Conservation (phyloP, 2,113 vertebrate genomes). For the Pituophis catenifer region DNA sequence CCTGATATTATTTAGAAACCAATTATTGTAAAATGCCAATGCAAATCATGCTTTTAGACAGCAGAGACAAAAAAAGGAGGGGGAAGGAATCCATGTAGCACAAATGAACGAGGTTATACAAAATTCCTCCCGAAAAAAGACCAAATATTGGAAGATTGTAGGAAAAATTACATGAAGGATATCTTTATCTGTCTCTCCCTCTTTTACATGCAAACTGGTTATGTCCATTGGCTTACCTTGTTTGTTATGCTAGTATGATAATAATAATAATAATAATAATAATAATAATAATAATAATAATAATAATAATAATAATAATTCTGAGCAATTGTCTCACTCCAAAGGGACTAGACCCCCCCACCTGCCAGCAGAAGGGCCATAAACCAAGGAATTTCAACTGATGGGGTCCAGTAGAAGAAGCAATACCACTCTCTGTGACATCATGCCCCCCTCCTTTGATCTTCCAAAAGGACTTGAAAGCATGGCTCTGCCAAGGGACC, state of each 20-base stretch:
- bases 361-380: neutral
- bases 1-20: conserved; percentile 41
- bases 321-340: neutral
- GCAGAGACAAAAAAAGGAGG: conserved; percentile 27
- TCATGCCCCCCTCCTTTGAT: neutral
- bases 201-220: neutral
- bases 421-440: neutral
- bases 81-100: conserved; percentile 24
- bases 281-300: neutral
- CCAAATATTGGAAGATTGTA: conserved; percentile 12
- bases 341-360: neutral
- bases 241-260: neutral
- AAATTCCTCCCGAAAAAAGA: conserved; percentile 29
- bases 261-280: neutral
- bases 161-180: conserved; percentile 9
- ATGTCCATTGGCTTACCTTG: neutral
- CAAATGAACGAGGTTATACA: conserved; percentile 36
- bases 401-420: neutral
- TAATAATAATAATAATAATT: neutral
- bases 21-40: conserved; percentile 56
- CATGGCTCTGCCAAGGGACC: neutral
- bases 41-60: conserved; percentile 21
- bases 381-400: neutral
- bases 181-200: neutral
- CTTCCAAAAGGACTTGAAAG: neutral